Conservation (phyloP, 92 coral and sea anemone species). For the Porites lobata region DNA sequence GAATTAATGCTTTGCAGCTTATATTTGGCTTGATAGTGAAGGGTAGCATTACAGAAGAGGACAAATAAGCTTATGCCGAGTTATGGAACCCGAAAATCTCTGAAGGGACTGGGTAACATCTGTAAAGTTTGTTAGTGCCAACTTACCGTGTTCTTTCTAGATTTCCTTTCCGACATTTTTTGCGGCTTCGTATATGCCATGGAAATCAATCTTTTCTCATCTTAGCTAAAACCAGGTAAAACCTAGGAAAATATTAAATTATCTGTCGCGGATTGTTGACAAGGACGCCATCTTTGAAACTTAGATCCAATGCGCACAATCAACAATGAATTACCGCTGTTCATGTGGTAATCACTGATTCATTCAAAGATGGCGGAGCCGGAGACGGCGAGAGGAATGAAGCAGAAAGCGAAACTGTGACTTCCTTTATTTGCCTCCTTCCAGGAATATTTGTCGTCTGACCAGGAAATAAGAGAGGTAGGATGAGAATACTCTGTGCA, state of each 20-base stretch:
- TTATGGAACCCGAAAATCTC: too few relatives aligned
- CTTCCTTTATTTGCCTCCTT: constrained; percentile 79
- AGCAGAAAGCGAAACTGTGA: constrained; percentile 31
- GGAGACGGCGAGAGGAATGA: background rate
- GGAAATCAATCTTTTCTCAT: background rate
- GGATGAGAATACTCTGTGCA: background rate
- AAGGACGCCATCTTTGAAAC: constrained; percentile 44
- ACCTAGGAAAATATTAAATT: background rate
- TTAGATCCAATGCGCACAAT: constrained; percentile 31
- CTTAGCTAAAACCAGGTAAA: background rate
- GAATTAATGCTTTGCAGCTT: too few relatives aligned
- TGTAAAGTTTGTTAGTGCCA: too few relatives aligned
- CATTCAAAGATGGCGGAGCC: constrained; percentile 74
- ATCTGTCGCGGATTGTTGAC: background rate
- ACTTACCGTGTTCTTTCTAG: constrained; percentile 25
- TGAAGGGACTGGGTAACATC: too few relatives aligned
- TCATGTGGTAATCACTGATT: background rate
- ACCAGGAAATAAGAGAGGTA: constrained; percentile 97
- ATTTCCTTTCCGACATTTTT: background rate
- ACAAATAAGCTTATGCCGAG: too few relatives aligned
- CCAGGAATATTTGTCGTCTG: constrained; percentile 82
- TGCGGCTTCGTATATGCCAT: constrained; percentile 31
- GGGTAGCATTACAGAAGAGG: too few relatives aligned
- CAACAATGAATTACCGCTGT: constrained; percentile 31
- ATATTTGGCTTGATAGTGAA: too few relatives aligned